phyloP scores from a whole-genome alignment of 2,888 invertebrate genomes.

The Phrixothrix hirtus region DNA sequence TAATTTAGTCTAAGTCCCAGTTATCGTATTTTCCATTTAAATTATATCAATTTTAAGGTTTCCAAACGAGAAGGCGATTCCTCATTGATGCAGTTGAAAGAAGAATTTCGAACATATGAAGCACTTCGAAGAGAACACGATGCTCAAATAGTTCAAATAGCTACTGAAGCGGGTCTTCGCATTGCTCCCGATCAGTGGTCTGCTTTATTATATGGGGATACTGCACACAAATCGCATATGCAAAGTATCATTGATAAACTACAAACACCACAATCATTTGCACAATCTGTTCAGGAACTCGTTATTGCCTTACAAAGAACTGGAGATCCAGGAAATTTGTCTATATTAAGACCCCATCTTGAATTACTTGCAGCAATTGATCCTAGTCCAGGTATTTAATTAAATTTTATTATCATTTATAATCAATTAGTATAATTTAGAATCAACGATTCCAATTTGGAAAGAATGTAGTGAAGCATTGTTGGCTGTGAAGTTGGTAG shows the following conservation, averaged over 20 bases:
- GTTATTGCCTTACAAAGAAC: slow-evolving; percentile 89
- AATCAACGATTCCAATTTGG: slow-evolving; percentile 67
- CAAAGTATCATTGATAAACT: slow-evolving; percentile 90
- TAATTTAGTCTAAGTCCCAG: too few species aligned
- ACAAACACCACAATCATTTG: slow-evolving; percentile 92
- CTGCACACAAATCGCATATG: slow-evolving; percentile 96
- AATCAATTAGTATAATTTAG: slow-evolving; percentile 47
- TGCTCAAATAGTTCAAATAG: slow-evolving; percentile 97
- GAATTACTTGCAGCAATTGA: slow-evolving; percentile 87
- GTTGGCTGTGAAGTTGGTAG: slow-evolving; percentile 71
- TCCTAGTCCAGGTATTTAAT: slow-evolving; percentile 76
- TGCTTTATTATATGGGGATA: slow-evolving; percentile 92
- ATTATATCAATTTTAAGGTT: slow-evolving; percentile 63
- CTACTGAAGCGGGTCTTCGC: slow-evolving; percentile 93
- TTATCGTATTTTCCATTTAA: too few species aligned
- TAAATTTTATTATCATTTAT: neutral
- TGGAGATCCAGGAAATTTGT: slow-evolving; percentile 82
- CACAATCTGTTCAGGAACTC: slow-evolving; percentile 87
- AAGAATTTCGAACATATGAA: slow-evolving; percentile 95
- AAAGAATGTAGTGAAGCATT: slow-evolving; percentile 67
- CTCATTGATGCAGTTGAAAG: slow-evolving; percentile 96
- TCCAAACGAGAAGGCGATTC: slow-evolving; percentile 96
- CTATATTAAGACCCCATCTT: slow-evolving; percentile 75
- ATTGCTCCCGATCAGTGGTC: slow-evolving; percentile 99
- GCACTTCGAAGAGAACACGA: slow-evolving; percentile 93